Evolutionary conservation across 2,797 vertebrate species (phyloP).

Genomic region (Neomorphus geoffroyi): DNA sequence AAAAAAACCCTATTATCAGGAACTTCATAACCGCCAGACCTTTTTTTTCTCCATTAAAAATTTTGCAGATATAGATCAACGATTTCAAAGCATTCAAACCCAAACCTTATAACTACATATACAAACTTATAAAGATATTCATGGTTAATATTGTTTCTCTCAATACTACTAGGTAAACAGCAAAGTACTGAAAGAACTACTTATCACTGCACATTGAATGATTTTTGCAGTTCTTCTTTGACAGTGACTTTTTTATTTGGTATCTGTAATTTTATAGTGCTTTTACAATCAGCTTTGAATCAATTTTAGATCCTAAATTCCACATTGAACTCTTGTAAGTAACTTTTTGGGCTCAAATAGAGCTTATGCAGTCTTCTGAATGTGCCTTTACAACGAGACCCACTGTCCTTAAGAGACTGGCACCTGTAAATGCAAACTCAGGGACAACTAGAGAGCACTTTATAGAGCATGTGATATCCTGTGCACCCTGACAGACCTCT

Average conservation of each 20-base stretch:
- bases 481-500: not conserved
- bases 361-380: not conserved
- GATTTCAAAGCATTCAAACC: not conserved
- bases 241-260: not conserved
- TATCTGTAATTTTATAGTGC: not conserved
- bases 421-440: not conserved
- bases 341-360: not conserved
- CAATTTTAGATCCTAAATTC: not conserved
- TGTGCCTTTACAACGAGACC: not conserved
- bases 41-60: not conserved
- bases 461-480: not conserved
- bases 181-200: not conserved
- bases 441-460: not conserved
- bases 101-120: not conserved
- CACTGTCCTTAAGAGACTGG: not conserved
- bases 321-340: not conserved
- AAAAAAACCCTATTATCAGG: not conserved
- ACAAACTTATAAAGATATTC: not conserved
- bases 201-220: accelerated
- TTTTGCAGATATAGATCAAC: not conserved
- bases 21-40: not conserved
- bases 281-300: not conserved
- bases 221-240: not conserved
- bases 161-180: not conserved
- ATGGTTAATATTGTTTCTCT: not conserved